A percentile compares a stretch with the other conserved stretches of the same genome.
phyloP scores from a whole-genome alignment of 2,797 vertebrate species.

The Heteromormyrus szaboi region DNA sequence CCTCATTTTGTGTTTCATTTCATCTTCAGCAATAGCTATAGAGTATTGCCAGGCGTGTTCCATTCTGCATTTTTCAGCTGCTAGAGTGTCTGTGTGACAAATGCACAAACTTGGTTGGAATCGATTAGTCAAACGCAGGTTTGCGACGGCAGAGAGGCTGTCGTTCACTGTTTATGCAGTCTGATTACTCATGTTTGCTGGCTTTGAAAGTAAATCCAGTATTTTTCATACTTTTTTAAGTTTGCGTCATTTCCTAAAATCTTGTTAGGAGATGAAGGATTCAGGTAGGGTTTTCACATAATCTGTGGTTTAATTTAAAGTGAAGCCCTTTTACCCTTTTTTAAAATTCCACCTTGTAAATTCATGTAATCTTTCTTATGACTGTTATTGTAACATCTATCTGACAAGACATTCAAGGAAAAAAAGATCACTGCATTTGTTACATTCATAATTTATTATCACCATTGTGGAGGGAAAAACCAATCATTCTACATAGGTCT shows the following conservation, averaged over 20 bases:
- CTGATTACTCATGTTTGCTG: background rate
- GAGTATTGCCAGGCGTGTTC: background rate
- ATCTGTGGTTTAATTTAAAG: background rate
- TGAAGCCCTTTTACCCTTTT: background rate
- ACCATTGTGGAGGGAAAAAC: background rate
- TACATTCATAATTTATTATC: background rate
- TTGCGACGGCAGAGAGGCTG: background rate
- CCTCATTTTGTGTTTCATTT: background rate
- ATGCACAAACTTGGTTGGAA: background rate
- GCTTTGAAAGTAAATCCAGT: background rate
- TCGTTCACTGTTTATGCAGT: background rate
- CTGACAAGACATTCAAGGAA: background rate
- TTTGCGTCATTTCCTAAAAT: background rate
- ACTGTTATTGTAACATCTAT: conserved; percentile 1
- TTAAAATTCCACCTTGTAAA: background rate
- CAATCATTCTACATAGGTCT: background rate
- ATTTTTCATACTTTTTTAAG: background rate
- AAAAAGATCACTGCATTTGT: background rate
- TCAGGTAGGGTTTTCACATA: background rate
- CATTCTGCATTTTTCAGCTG: background rate
- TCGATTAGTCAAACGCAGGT: background rate
- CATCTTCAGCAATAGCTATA: background rate
- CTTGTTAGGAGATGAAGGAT: background rate
- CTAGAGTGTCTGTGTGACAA: background rate
- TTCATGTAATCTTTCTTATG: background rate